phyloP scores from a whole-genome alignment of 2,888 invertebrate genomes.

The Pristionchus maxplancki region DNA sequence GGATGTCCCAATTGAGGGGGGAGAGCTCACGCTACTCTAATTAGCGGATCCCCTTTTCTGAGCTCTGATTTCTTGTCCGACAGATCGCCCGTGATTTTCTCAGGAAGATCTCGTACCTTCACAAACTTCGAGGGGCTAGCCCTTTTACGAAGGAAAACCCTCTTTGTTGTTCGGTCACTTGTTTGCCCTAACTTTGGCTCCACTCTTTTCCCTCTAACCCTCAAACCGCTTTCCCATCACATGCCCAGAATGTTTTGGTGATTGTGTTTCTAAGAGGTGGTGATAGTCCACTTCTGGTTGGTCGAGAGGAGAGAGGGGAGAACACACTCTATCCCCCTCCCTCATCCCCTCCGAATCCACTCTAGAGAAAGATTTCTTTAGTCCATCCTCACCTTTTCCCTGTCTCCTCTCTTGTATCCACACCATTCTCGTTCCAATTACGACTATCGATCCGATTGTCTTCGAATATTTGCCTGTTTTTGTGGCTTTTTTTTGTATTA shows the following conservation, averaged over 20 bases:
- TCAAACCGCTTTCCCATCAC: background rate
- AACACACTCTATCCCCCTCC: constrained; percentile 4
- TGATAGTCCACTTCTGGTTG: constrained; percentile 28
- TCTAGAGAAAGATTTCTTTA: constrained; percentile 29
- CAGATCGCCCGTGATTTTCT: background rate
- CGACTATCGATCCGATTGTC: background rate
- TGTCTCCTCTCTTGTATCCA: constrained; percentile 5
- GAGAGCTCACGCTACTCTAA: background rate
- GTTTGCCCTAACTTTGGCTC: background rate
- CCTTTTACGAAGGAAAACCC: background rate
- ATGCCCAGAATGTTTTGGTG: background rate
- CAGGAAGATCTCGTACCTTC: background rate
- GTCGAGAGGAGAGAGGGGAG: background rate
- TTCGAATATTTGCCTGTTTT: no score
- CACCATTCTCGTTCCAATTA: constrained; percentile 13
- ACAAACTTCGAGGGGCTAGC: background rate
- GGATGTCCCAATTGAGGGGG: constrained; percentile 19
- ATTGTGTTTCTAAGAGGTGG: background rate
- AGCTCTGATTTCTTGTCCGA: background rate
- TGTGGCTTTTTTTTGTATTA: no score
- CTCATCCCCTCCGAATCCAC: constrained; percentile 7
- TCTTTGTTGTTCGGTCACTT: background rate
- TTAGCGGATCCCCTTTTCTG: background rate
- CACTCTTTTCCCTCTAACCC: background rate
- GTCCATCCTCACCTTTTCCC: constrained; percentile 44